Base-by-base conservation (phyloP, 64 coral and sea anemone genomes). In the Dendrophyllia cribrosa region DNA sequence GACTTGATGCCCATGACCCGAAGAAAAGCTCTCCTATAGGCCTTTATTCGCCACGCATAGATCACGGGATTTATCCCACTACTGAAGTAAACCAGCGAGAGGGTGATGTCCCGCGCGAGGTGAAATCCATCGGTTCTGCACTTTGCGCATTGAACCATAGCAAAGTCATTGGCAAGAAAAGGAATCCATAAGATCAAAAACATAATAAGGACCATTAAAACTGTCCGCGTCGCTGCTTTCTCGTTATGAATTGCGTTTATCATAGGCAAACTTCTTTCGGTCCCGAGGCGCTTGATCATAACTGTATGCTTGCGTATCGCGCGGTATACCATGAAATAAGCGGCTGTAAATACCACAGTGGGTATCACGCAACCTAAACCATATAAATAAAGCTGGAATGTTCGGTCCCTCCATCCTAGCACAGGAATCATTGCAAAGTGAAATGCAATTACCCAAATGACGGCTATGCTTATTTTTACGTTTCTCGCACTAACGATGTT, bases 331-430 rank as follows among this genome's bases (percentile, higher is more conserved):
- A 82, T 59, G 21, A 4, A 77, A 61, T 92, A 92, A 14, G 90
- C 55, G 44, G 52, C 14, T 4, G 75, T 76, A 16, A 86, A 86
- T 2, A 86, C 45, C n/a, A 86, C 9, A 24, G 69, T 76, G 22
- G 90, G 90, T 19, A 92, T 66, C 0, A 24, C 17, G 13, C 82
- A 86, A 12, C 70, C 90, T 47, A 92, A 25, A 6, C 59, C 82
- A 34, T 92, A 92, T 7, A 92, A 80, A 59, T 92, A 92, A 67
- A 92, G 59, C 56, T 92, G 91, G 34, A 86, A 92, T 0, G 82
- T 76, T 53, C 59, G 48, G 17, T 83, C 64, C 19, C 47, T 61
- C 91, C 91, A 87, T 10, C 91, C 91, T 20, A 87, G 7, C n/a
- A 92, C 20, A n/a, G 82, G 91, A 43, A 92, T 16, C 3, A 87